A percentile compares a stretch with the other conserved stretches of the same genome.
phyloP scores from a whole-genome alignment of 2,113 vertebrate genomes.

The Etheostoma spectabile region DNA sequence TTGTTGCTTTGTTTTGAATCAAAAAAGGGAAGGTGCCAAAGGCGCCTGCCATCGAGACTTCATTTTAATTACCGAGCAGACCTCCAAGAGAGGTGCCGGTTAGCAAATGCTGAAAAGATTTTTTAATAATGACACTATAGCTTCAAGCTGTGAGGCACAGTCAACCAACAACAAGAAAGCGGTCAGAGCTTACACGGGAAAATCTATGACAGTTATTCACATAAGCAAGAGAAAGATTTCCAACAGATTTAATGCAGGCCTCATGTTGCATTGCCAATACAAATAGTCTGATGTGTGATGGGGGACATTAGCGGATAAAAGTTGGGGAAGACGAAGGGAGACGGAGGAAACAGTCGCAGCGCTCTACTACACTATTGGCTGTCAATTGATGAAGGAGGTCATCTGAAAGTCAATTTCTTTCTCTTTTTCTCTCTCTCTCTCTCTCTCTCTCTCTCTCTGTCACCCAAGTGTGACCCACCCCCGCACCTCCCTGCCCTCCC shows the following conservation, averaged over 20 bases:
- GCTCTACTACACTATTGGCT: slow-evolving; percentile 69
- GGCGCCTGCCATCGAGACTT: slow-evolving; percentile 35
- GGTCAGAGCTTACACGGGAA: not conserved
- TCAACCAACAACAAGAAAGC: not conserved
- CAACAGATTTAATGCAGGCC: slow-evolving; percentile 5
- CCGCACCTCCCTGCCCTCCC: not conserved
- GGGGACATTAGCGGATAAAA: not conserved
- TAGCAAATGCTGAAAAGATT: slow-evolving; percentile 24
- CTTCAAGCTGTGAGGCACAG: slow-evolving; percentile 26
- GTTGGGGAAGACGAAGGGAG: not conserved
- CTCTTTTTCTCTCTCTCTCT: slow-evolving; percentile 12
- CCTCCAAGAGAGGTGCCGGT: slow-evolving; percentile 38
- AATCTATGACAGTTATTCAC: slow-evolving; percentile 17
- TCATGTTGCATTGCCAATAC: slow-evolving; percentile 10
- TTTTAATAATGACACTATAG: slow-evolving; percentile 14
- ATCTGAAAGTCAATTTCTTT: slow-evolving; percentile 77
- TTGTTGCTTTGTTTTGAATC: slow-evolving; percentile 38
- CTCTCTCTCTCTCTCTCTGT: not conserved
- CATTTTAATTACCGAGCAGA: slow-evolving; percentile 42
- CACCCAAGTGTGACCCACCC: slow-evolving; percentile 35
- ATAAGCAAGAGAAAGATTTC: slow-evolving; percentile 9
- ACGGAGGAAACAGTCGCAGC: slow-evolving; percentile 36
- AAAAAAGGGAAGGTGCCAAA: slow-evolving; percentile 40
- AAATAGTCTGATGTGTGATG: slow-evolving; percentile 16
- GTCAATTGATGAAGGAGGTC: slow-evolving; percentile 83